These are phyloP conservation scores for Mystacornis crossleyi DNA, from an alignment of 2,113 vertebrate species.

Conservation along the genomic window DNA sequence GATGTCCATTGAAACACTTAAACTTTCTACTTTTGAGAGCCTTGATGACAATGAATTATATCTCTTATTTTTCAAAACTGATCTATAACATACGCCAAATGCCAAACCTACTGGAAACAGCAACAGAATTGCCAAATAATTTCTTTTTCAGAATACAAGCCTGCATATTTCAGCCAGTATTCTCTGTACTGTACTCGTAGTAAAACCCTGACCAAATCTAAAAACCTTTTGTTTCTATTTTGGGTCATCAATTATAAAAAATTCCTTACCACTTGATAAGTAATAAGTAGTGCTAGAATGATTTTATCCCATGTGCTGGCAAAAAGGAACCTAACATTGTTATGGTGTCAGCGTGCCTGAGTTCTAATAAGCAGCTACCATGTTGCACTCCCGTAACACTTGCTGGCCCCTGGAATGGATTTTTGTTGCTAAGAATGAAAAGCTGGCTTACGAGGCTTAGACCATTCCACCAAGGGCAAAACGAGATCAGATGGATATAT, in stretches of 20 bases:
- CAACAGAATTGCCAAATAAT: not conserved
- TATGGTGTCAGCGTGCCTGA: not conserved
- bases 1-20: not conserved
- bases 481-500: not conserved
- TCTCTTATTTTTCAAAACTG: not conserved
- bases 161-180: not conserved
- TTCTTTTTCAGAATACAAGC: not conserved
- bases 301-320: not conserved
- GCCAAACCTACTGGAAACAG: not conserved
- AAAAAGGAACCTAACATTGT: not conserved
- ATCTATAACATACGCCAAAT: not conserved
- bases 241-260: not conserved
- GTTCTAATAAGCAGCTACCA: not conserved
- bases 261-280: not conserved
- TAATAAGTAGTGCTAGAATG: not conserved
- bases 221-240: not conserved
- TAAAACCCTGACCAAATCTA: not conserved
- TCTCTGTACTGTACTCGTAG: not conserved
- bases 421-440: not conserved
- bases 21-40: not conserved
- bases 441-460: accelerated
- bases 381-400: no score
- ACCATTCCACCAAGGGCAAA: not conserved
- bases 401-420: not conserved
- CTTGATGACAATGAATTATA: not conserved